phyloP scores from a whole-genome alignment of 2,888 invertebrate species.

The Seira sanloemensis region DNA sequence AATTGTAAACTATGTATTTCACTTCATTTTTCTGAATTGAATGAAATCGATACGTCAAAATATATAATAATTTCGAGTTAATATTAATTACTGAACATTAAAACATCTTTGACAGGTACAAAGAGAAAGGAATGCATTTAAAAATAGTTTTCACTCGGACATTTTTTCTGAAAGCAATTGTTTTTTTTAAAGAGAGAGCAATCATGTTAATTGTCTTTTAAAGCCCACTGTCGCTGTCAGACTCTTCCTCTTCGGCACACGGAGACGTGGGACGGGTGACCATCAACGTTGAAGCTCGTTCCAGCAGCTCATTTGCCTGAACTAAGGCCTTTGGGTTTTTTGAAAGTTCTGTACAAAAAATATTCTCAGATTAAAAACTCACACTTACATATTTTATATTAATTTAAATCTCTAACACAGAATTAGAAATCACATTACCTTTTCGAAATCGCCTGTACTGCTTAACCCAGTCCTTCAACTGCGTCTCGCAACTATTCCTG shows the following conservation, averaged over 20 bases:
- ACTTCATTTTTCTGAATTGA: background rate
- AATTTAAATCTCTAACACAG: background rate
- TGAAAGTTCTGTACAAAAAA: conserved; percentile 57
- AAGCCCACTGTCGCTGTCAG: conserved; percentile 69
- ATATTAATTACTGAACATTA: background rate
- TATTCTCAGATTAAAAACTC: background rate
- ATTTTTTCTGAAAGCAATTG: too few relatives aligned
- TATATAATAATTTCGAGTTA: background rate
- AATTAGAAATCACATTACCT: conserved; percentile 58
- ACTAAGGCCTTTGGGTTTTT: conserved; percentile 69
- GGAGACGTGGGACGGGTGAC: conserved; percentile 67
- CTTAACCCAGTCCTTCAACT: conserved; percentile 71
- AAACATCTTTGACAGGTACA: conserved; percentile 16
- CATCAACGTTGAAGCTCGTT: conserved; percentile 68
- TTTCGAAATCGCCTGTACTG: conserved; percentile 71
- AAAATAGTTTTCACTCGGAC: background rate
- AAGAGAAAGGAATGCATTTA: conserved; percentile 1
- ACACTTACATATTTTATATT: background rate
- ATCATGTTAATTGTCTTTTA: conserved; percentile 38
- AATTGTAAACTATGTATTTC: too few relatives aligned
- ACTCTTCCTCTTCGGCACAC: conserved; percentile 58
- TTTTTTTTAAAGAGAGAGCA: background rate
- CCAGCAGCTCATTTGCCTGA: conserved; percentile 69
- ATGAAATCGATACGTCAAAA: background rate
- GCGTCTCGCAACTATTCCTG: conserved; percentile 63